These are phyloP conservation scores for Rostratula benghalensis DNA, from an alignment of 2,113 vertebrate genomes.

Conservation along the genomic window DNA sequence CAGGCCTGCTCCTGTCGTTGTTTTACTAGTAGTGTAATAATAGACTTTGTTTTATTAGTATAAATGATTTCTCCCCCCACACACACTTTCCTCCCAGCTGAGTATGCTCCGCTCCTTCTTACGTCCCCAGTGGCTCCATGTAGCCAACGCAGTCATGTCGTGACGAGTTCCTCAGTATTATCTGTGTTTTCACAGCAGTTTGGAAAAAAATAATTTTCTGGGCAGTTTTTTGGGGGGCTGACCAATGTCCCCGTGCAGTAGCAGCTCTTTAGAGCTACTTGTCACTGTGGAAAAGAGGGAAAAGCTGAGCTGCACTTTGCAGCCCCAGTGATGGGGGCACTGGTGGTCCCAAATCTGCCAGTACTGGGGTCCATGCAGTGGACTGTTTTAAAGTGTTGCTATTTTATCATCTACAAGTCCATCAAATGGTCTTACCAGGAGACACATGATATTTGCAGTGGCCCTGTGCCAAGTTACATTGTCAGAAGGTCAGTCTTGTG, in stretches of 20 bases:
- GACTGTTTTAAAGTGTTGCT: not conserved
- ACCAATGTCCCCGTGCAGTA: not conserved
- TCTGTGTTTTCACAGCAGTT: not conserved
- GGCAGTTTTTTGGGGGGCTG: not conserved
- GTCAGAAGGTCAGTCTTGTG: slow-evolving; percentile 15
- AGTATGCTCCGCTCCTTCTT: not conserved
- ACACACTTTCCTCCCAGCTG: not conserved
- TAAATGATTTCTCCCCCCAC: not conserved
- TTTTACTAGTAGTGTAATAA: slow-evolving; percentile 24
- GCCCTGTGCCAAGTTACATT: not conserved
- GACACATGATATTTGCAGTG: not conserved
- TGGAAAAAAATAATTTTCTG: not conserved
- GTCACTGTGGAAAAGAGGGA: not conserved
- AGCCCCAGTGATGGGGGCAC: not conserved
- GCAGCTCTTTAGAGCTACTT: not conserved
- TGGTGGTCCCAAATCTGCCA: not conserved
- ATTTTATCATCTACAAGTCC: not conserved
- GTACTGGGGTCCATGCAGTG: not conserved
- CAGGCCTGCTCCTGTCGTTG: not conserved
- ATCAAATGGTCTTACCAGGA: not conserved
- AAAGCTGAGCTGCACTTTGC: not conserved
- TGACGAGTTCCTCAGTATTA: not conserved
- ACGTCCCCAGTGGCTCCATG: not conserved
- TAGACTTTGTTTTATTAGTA: slow-evolving; percentile 42
- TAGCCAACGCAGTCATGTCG: not conserved